Base-by-base conservation (phyloP, 2,888 invertebrate species). In the Stegana nigrithorax region DNA sequence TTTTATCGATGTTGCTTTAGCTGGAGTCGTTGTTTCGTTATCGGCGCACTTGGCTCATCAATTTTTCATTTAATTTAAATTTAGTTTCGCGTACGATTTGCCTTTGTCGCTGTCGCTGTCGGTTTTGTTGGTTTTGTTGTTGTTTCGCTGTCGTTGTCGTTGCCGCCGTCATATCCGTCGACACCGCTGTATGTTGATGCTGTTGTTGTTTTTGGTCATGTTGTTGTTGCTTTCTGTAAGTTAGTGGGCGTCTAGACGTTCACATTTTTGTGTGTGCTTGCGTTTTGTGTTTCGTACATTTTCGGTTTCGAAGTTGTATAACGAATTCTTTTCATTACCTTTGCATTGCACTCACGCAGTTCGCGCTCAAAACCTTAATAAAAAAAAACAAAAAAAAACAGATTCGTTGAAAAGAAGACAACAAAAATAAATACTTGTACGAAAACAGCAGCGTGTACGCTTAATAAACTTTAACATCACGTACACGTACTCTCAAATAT, bases 21-120 rank as follows among this genome's bases (percentile, higher is more conserved):
- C 10, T 4, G 23, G 21, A 2, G 47, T 59, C 17, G 59, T 36
- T 14, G 25, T 32, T 36, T 32, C 17, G 51, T 25, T 39, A 25
- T 42, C 12, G 5, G 25, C 19, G 44, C 62, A 60, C 45, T 55
- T 60, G 60, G 39, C 23, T 25, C 45, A 8, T 45, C 56, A 76
- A 80, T 80, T 76, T 80, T 80, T 80, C 80, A 80, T 76, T 78
- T 78, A 73, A 76, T 76, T 76, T 66, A 78, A 69, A 80, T 76
- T 80, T 73, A 72, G 59, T 70, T 70, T 68, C 66, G 69, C 70
- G 70, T 61, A 26, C 32, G 42, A 36, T 36, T 21, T 8, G 21
- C n/a, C 12, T 21, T 26, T 51, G 51, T 27, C 7, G 14, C 42
- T 42, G 8, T 17, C 17, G 26, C 27, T 14, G n/a, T n/a, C 8